Evolutionary conservation across 2,113 vertebrate genomes (phyloP).

Genomic region (Entomyzon cyanotis): DNA sequence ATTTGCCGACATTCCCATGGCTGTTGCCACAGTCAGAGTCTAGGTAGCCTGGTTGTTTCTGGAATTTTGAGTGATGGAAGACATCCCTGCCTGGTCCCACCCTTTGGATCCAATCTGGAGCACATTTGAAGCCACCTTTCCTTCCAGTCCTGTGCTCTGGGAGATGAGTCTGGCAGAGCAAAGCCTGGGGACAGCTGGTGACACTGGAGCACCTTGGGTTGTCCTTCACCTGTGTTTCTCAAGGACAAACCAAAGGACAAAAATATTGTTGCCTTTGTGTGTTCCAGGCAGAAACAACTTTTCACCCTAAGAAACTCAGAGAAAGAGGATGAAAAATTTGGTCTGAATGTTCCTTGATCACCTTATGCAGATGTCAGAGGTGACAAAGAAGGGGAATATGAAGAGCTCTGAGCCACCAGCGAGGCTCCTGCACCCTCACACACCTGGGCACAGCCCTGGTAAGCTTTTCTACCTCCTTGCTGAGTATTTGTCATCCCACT

Average conservation of each 20-base stretch:
- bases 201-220: neutral
- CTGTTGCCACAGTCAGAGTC: neutral
- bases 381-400: neutral
- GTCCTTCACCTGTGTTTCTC: neutral
- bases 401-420: neutral
- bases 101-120: neutral
- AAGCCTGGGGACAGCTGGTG: neutral
- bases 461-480: neutral
- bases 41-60: neutral
- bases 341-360: no score
- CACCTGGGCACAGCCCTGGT: neutral
- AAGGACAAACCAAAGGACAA: neutral
- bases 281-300: accelerated
- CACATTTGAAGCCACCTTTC: neutral
- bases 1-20: neutral
- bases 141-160: neutral
- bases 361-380: neutral
- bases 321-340: neutral
- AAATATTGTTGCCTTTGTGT: neutral
- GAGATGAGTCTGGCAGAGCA: neutral
- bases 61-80: neutral
- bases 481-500: neutral
- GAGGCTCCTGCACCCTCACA: neutral
- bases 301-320: neutral
- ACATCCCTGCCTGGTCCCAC: neutral